Conservation (phyloP, 1,140 invertebrate species). For the Drosophila melanogaster region DNA sequence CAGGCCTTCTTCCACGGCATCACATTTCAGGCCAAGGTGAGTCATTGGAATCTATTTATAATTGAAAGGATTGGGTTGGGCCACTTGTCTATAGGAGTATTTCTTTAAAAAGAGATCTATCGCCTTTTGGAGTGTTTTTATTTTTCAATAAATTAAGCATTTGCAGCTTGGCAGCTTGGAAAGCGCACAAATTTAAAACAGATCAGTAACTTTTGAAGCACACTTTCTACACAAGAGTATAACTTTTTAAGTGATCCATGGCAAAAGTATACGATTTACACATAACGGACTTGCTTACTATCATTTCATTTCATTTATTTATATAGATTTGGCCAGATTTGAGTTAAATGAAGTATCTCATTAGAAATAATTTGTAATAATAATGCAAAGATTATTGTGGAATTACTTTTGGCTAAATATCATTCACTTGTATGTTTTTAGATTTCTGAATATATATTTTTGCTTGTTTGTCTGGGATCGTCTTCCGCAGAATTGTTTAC, state of each 20-base stretch:
- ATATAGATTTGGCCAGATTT: no score
- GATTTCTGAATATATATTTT: background rate
- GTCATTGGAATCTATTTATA: constrained; percentile 12
- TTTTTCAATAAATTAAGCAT: constrained; percentile 35
- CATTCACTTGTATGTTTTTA: no score
- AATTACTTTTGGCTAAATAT: no score
- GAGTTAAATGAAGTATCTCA: background rate
- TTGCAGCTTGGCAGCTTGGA: background rate
- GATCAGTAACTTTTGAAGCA: background rate
- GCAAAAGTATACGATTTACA: no score
- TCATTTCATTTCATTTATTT: no score
- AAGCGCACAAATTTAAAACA: background rate
- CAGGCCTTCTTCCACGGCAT: constrained; percentile 99
- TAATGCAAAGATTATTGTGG: no score
- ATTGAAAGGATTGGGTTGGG: background rate
- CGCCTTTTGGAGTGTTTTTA: constrained; percentile 26
- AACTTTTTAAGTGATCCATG: no score
- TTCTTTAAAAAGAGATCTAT: background rate
- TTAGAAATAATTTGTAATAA: background rate
- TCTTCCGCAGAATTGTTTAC: constrained; percentile 12
- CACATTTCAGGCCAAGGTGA: constrained; percentile 98
- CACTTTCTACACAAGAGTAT: background rate
- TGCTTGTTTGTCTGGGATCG: constrained; percentile 11
- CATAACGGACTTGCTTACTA: no score
- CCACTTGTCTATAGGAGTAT: background rate